Evolutionary conservation across 2,113 vertebrate genomes (phyloP).

Genomic region (Eretmodus cyanostictus): DNA sequence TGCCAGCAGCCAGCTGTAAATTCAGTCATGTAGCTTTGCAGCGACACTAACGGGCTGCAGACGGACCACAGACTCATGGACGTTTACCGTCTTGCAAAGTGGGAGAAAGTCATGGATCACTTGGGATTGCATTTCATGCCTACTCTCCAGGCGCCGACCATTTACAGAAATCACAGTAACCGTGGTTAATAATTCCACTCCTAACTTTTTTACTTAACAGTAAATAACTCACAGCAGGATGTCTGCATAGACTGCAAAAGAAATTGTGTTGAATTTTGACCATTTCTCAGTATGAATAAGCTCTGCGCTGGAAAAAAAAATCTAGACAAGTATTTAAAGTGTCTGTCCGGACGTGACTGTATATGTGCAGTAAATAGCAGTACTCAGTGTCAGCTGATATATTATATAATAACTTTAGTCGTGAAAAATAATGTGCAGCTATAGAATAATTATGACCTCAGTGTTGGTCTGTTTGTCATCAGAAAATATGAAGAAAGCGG

Average conservation of each 20-base stretch:
- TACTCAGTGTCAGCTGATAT: not conserved
- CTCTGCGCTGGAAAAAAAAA: not conserved
- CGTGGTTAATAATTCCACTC: not conserved
- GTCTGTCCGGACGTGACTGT: not conserved
- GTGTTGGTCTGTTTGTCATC: not conserved
- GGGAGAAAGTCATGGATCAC: not conserved
- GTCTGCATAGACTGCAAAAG: not conserved
- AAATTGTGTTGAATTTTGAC: not conserved
- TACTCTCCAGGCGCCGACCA: not conserved
- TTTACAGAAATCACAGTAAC: not conserved
- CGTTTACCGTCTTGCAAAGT: not conserved
- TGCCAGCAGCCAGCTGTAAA: not conserved
- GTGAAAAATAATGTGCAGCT: constrained; percentile 15
- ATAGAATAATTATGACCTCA: not conserved
- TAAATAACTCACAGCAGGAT: not conserved
- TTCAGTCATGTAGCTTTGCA: not conserved
- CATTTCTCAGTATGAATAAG: not conserved
- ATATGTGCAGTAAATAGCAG: not conserved
- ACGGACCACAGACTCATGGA: not conserved
- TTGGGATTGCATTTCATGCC: not conserved
- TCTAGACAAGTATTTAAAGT: not conserved
- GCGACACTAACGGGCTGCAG: not conserved
- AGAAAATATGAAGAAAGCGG: not conserved
- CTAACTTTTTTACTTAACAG: not conserved
- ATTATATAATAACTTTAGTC: not conserved